phyloP scores from a whole-genome alignment of 2,888 invertebrate genomes.

The Pyrrhia umbra region DNA sequence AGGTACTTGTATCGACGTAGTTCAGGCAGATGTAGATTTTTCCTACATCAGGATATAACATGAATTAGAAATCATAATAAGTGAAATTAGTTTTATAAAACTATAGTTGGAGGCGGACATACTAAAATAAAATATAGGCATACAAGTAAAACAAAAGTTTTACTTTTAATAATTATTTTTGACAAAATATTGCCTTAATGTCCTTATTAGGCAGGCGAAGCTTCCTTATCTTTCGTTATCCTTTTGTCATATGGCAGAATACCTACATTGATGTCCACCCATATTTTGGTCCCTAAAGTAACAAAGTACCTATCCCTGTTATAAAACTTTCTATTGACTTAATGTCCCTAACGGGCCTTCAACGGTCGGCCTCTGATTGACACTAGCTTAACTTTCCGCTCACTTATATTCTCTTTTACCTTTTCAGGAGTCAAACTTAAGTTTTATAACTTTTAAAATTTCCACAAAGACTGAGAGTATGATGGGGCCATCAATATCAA shows the following conservation, averaged over 20 bases:
- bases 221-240: neutral
- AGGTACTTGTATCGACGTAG: neutral
- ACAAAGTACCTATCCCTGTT: constrained; percentile 19
- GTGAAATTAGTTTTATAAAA: neutral
- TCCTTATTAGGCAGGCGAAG: neutral
- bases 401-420: constrained; percentile 48
- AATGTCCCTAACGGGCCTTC: constrained; percentile 43
- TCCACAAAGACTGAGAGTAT: constrained; percentile 38
- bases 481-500: constrained; percentile 25
- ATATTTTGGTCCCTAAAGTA: constrained; percentile 10
- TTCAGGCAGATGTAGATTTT: neutral
- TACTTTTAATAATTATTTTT: too few relatives aligned
- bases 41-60: neutral
- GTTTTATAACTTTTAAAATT: constrained; percentile 39
- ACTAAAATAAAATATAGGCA: too few relatives aligned
- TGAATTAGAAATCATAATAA: neutral
- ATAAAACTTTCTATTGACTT: constrained; percentile 52
- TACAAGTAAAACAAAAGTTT: too few relatives aligned
- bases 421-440: constrained; percentile 29
- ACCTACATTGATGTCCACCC: neutral
- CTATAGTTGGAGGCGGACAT: too few relatives aligned
- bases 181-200: neutral
- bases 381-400: constrained; percentile 54
- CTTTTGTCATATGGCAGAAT: neutral
- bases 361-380: constrained; percentile 47